phyloP scores from a whole-genome alignment of 2,888 invertebrate species.

The Cepaea hortensis region DNA sequence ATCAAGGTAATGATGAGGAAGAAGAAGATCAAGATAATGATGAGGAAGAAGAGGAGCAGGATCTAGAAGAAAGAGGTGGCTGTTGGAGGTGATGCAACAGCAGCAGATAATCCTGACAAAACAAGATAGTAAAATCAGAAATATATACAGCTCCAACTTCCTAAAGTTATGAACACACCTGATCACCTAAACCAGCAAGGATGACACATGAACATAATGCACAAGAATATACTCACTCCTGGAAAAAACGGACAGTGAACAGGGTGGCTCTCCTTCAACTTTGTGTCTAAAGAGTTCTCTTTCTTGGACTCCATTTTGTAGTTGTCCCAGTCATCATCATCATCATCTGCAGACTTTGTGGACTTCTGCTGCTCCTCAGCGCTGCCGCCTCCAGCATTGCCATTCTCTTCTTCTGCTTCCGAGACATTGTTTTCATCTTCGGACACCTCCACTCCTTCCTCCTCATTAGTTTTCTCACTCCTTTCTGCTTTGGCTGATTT shows the following conservation, averaged over 20 bases:
- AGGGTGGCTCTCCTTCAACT: constrained; percentile 94
- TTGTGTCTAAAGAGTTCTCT: constrained; percentile 91
- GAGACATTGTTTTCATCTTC: constrained; percentile 50
- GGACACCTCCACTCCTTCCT: constrained; percentile 45
- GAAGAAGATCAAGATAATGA: no score
- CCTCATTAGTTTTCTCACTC: constrained; percentile 37
- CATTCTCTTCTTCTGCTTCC: constrained; percentile 46
- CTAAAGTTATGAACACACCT: no score
- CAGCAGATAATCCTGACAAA: no score
- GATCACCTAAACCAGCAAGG: no score
- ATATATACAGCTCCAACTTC: no score
- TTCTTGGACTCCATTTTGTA: constrained; percentile 87
- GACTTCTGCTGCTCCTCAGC: constrained; percentile 51
- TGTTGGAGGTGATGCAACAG: no score
- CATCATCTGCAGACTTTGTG: constrained; percentile 74
- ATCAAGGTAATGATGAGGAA: no score
- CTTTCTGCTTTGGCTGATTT: constrained; percentile 44
- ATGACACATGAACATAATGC: neutral
- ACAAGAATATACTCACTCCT: constrained; percentile 79
- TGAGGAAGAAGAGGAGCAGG: no score
- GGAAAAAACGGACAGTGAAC: constrained; percentile 98
- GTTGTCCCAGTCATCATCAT: constrained; percentile 95
- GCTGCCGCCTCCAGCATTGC: constrained; percentile 52
- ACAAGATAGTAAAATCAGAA: no score
- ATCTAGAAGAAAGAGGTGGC: no score